Conservation (phyloP, 2,113 vertebrate species). For the Thymallus thymallus region DNA sequence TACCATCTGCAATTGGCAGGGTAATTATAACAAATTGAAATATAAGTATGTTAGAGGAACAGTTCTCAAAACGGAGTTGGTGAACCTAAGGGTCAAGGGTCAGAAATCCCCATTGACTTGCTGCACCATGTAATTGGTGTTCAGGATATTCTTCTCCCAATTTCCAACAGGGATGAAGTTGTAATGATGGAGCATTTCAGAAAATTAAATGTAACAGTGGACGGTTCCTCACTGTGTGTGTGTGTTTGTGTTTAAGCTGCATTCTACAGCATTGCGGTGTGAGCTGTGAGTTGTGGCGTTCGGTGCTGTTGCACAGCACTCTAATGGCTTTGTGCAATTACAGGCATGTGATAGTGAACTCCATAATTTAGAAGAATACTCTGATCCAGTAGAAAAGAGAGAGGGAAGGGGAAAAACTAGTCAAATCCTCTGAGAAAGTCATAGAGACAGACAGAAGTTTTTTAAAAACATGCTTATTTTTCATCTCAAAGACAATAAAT, state of each 20-base stretch:
- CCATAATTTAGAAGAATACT: conserved; percentile 36
- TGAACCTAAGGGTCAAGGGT: too few species aligned
- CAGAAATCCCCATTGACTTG: too few species aligned
- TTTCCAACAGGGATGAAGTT: too few species aligned
- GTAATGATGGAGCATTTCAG: too few species aligned
- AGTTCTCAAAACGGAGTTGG: neutral
- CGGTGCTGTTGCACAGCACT: neutral
- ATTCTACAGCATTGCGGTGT: too few species aligned
- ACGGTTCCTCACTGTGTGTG: too few species aligned
- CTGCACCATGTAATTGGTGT: too few species aligned
- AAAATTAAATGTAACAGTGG: too few species aligned
- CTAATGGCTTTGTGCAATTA: conserved; percentile 5
- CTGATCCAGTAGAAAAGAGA: neutral
- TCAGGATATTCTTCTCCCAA: too few species aligned
- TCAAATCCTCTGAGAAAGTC: conserved; percentile 20
- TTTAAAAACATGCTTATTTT: neutral
- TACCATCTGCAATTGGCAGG: conserved; percentile 48
- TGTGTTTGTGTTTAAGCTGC: too few species aligned
- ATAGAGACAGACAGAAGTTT: neutral
- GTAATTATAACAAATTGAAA: conserved; percentile 50
- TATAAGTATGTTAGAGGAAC: conserved; percentile 43
- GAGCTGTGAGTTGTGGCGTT: neutral
- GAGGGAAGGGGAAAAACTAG: conserved; percentile 22
- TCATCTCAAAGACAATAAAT: conserved; percentile 17
- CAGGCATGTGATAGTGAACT: conserved; percentile 33